Evolutionary conservation across 2,888 invertebrate genomes (phyloP).

Genomic region (Rhamnusium bicolor): DNA sequence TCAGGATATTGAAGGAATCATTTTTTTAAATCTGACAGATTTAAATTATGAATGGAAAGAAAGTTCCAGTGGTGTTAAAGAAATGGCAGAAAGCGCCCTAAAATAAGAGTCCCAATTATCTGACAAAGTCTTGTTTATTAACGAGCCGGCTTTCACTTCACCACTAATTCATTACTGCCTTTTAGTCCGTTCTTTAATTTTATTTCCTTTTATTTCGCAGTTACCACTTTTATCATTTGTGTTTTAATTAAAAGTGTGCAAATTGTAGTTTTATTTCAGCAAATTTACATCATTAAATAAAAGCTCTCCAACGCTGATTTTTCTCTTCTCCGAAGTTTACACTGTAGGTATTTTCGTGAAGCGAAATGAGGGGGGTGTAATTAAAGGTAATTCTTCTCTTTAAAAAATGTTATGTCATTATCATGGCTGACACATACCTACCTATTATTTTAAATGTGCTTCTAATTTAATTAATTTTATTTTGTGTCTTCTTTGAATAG

Average conservation of each 20-base stretch:
- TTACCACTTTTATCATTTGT: constrained; percentile 30
- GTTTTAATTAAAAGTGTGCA: constrained; percentile 32
- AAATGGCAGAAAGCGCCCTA: constrained; percentile 1
- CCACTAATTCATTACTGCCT: constrained; percentile 35
- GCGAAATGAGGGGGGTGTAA: neutral
- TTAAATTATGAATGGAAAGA: constrained; percentile 4
- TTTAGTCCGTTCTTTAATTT: constrained; percentile 30
- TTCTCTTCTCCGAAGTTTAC: neutral
- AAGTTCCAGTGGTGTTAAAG: neutral
- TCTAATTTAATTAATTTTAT: too few relatives aligned
- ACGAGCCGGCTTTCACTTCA: constrained; percentile 37
- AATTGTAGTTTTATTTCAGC: constrained; percentile 31
- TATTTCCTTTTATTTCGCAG: constrained; percentile 24
- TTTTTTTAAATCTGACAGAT: neutral
- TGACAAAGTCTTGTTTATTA: constrained; percentile 48
- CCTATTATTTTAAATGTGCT: too few relatives aligned
- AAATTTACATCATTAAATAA: constrained; percentile 11
- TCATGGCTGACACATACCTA: neutral
- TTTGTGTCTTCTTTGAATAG: too few relatives aligned
- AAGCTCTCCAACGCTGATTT: neutral
- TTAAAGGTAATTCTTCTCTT: neutral
- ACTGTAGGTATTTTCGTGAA: neutral
- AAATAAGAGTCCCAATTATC: constrained; percentile 30
- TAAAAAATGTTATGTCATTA: neutral
- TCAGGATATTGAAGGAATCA: neutral